phyloP scores from a whole-genome alignment of 2,888 invertebrate genomes.

The Seira musarum region DNA sequence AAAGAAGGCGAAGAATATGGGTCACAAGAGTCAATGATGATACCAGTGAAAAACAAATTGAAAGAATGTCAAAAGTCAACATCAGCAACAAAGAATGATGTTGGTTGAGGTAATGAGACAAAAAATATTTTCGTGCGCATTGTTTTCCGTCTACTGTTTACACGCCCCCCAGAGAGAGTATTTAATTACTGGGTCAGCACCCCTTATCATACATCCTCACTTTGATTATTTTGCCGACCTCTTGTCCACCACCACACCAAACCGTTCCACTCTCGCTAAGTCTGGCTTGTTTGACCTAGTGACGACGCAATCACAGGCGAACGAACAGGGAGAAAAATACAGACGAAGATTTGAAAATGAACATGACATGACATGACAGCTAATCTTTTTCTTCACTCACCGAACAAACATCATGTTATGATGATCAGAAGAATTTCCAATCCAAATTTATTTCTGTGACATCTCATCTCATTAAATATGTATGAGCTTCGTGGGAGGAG shows the following conservation, averaged over 20 bases:
- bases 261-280: neutral
- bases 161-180: constrained; percentile 37
- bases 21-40: neutral
- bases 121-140: neutral
- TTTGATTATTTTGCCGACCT: neutral
- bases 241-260: neutral
- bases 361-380: constrained; percentile 54
- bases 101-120: neutral
- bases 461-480: constrained; percentile 37
- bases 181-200: constrained; percentile 42
- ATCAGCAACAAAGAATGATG: constrained; percentile 12
- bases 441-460: too few species aligned
- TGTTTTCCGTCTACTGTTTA: neutral
- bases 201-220: neutral
- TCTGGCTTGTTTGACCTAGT: neutral
- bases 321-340: neutral
- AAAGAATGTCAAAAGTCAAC: constrained; percentile 22
- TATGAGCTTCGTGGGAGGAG: constrained; percentile 50
- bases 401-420: too few species aligned
- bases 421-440: neutral
- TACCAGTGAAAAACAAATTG: neutral
- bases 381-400: constrained; percentile 20
- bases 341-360: neutral
- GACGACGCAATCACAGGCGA: neutral
- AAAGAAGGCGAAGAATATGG: neutral